Conservation (phyloP, 2,797 vertebrate genomes). For the Echiichthys vipera region DNA sequence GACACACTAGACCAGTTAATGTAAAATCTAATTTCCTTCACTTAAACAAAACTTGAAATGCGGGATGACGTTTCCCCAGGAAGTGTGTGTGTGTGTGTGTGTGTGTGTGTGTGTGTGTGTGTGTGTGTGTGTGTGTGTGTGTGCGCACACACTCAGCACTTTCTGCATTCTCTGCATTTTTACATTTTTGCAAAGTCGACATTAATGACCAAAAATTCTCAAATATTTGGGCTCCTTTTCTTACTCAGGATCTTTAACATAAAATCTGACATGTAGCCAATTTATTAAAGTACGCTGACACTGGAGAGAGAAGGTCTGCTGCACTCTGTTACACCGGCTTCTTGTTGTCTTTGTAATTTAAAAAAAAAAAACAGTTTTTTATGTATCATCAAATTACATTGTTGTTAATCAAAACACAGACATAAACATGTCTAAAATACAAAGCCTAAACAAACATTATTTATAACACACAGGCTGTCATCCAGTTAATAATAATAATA, state of each 20-base stretch:
- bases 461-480: not conserved
- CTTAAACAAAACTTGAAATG: not conserved
- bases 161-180: conserved; percentile 40
- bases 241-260: conserved; percentile 2
- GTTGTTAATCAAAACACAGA: not conserved
- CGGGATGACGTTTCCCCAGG: not conserved
- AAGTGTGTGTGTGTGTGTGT: not conserved
- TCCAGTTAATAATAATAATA: too few species aligned
- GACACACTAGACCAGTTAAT: not conserved
- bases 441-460: not conserved
- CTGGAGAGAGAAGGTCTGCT: not conserved
- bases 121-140: not conserved
- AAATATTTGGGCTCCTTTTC: conserved; percentile 19
- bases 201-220: conserved; percentile 38
- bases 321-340: not conserved
- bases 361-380: too few species aligned
- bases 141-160: not conserved
- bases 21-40: not conserved
- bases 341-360: not conserved
- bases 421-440: not conserved
- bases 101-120: not conserved
- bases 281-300: not conserved
- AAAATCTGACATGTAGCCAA: not conserved
- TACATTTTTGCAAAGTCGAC: conserved; percentile 15
- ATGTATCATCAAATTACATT: not conserved